Evolutionary conservation across 2,888 invertebrate genomes (phyloP).

Genomic region (Catocala nupta): DNA sequence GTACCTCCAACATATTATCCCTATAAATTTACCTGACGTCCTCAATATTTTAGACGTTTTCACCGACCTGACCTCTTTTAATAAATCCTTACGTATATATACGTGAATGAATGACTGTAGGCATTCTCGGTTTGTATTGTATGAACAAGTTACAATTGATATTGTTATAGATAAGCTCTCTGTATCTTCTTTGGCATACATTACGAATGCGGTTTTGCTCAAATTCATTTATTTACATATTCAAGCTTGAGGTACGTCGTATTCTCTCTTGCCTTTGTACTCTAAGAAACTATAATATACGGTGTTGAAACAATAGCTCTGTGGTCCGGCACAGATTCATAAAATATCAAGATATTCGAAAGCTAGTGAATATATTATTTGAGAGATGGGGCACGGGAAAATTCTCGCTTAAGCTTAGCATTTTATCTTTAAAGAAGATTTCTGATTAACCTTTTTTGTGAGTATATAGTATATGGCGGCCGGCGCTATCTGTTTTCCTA

Average conservation of each 20-base stretch:
- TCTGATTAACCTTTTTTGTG: no score
- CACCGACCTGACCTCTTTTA: constrained; percentile 80
- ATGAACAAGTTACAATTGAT: constrained; percentile 44
- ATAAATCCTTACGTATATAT: constrained; percentile 72
- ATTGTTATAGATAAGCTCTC: constrained; percentile 51
- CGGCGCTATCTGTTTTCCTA: no score
- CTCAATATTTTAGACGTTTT: constrained; percentile 84
- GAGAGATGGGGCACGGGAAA: no score
- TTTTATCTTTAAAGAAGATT: no score
- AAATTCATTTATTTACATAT: constrained; percentile 44
- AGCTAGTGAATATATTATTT: no score
- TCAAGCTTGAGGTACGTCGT: constrained; percentile 18
- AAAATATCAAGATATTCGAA: no score
- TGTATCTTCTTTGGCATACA: constrained; percentile 29
- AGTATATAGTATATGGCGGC: no score
- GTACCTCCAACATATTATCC: constrained; percentile 81
- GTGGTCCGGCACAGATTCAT: no score
- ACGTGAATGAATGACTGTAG: constrained; percentile 57
- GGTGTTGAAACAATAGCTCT: no score
- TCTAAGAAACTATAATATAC: no score
- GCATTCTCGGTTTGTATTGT: constrained; percentile 47
- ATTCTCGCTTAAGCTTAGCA: no score
- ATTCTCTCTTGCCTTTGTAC: no score
- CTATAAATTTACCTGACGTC: constrained; percentile 85
- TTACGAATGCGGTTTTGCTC: constrained; percentile 41